Base-by-base conservation (phyloP, 2,113 vertebrate genomes). In the Nothobranchius furzeri region DNA sequence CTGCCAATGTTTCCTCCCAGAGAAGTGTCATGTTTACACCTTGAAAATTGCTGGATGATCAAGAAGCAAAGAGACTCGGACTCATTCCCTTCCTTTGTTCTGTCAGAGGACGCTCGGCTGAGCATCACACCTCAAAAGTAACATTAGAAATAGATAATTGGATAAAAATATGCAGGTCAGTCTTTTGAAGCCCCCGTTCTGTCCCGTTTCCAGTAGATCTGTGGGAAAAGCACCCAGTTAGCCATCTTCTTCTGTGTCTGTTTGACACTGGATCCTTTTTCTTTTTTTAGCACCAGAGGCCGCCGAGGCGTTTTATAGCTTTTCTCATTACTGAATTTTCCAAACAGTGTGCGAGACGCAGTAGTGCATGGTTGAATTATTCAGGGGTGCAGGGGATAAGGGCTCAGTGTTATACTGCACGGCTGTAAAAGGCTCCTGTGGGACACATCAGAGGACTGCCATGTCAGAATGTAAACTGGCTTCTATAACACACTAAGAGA, bases 301-400 rank as follows among this genome's bases (percentile, higher is more conserved):
- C 64, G 15, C 58, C 90, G 64, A 94, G 92, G 91, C 90, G 82
- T 94, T 94, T 95, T 92, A 91, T 91, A 93, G 93, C 92, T 94
- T 95, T 94, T 94, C 93, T 96, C 93, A 95, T 96, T 95, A 95
- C 73, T 84, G 91, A 86, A 59, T 95, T 96, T 95, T 93, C 95
- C 94, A 96, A 96, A 95, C 93, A 93, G 91, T 91, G 92, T 92
- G 92, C 90, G 88, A 92, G 92, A 71, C 93, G 92, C 91, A 92
- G 87, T 85, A 89, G 90, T 92, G 93, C 93, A 93, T 92, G 92
- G 94, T 93, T 96, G 93, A 95, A 95, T 96, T 96, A 95, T 95
- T 96, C 94, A 95, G 93, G 66, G 91, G 90, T 90, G 83, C 77
- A 90, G 93, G 89, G 92, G 93, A 94, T 93, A 84, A 87, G 88